These are phyloP conservation scores for Notiomystis cincta DNA, from an alignment of 2,113 vertebrate genomes.

Conservation along the genomic window DNA sequence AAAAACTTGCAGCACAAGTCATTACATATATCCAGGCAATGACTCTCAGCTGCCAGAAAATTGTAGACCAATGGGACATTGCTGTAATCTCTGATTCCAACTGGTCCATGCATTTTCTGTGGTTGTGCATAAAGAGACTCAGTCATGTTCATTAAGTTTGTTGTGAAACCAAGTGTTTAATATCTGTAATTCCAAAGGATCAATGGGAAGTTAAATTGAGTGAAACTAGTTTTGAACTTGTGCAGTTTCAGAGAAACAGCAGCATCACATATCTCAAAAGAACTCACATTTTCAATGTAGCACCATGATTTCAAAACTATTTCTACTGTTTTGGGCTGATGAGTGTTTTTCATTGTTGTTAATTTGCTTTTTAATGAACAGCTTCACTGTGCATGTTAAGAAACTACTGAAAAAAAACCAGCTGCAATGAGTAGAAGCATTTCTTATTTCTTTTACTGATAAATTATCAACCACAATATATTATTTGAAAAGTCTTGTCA, in stretches of 20 bases:
- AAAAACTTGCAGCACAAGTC: constrained; percentile 26
- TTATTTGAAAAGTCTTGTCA: not conserved
- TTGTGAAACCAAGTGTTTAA: constrained; percentile 77
- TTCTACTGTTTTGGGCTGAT: constrained; percentile 6
- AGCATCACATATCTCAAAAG: constrained; percentile 55
- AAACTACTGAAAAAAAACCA: constrained; percentile 7
- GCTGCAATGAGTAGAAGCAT: not conserved
- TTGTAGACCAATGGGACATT: constrained; percentile 67
- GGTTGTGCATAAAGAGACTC: constrained; percentile 64
- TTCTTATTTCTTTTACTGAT: constrained; percentile 23
- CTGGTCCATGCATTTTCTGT: constrained; percentile 70
- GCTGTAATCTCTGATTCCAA: constrained; percentile 72
- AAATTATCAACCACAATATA: constrained; percentile 35
- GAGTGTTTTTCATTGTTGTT: not conserved
- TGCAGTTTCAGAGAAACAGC: constrained; percentile 57
- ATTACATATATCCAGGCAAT: constrained; percentile 52
- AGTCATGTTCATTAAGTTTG: constrained; percentile 76
- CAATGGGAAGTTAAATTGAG: constrained; percentile 75
- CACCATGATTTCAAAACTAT: constrained; percentile 50
- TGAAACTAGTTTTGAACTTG: constrained; percentile 72
- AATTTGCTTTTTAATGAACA: constrained; percentile 47
- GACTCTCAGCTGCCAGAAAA: constrained; percentile 70
- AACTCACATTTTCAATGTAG: constrained; percentile 37
- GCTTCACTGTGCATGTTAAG: constrained; percentile 21
- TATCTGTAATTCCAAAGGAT: constrained; percentile 74